Evolutionary conservation across 1,140 invertebrate species (phyloP), one percentile per base, ranked within the genome.

Genomic region (Diachasmimorpha longicaudata): DNA sequence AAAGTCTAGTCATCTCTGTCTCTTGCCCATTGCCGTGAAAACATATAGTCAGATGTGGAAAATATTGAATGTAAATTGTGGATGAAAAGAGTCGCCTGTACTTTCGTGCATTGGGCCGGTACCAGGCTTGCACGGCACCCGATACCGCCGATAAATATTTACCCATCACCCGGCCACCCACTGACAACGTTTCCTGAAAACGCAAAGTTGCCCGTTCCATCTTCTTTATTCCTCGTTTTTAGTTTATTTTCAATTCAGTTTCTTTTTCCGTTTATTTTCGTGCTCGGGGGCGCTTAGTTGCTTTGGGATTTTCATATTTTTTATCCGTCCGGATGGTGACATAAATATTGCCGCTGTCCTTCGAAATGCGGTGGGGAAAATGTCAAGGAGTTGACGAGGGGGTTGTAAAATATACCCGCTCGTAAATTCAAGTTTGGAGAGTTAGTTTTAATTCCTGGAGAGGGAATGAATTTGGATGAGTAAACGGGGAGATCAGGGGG

Each of bases 81-180:
- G 46, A 46, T 23, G 4, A 44, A 70, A 23, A 70, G 42, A 44
- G 42, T 70, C 13, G 58, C 58, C 21, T 70, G 68, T 46, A 39
- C 31, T 46, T 63, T 19, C 58, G 23, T 63, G 58, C 19, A 6
- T 42, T 44, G 5, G 68, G 37, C 11, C 42, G 39, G 68, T 70
- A 70, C 68, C 68, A 70, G 23, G 42, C 39, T 46, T 46, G 42
- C 69, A 48, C 46, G 46, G 46, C 39, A 23, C 46, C 46, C 69
- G 23, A 70, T 70, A 70, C 79, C 78, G 70, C 68, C 80, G 79
- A 82, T 82, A 83, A 83, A 83, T 83, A 83, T 83, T 83, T 82
- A 76, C 80, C 75, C 81, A 83, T 82, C 76, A 77, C 58, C 58
- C 58, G 13, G 21, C 4, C 58, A 80, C 77, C 80, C 76, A 83